A percentile compares a stretch with the other conserved stretches of the same genome.
phyloP scores from a whole-genome alignment of 2,113 vertebrate species.

The Passer montanus region DNA sequence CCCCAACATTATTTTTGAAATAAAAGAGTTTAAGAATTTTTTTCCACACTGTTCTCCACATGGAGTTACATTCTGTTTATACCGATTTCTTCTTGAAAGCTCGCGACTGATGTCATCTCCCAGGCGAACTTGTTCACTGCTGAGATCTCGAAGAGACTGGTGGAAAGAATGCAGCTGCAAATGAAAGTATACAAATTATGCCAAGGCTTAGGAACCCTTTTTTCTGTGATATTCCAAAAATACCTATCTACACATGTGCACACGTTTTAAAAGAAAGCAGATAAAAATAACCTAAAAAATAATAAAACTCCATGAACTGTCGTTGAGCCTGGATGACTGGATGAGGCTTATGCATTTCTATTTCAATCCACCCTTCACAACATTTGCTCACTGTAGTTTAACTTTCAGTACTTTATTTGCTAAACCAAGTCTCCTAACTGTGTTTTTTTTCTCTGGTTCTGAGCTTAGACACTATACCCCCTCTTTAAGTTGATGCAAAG shows the following conservation, averaged over 20 bases:
- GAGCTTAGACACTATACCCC: not conserved
- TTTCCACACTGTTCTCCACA: not conserved
- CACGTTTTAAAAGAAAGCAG: not conserved
- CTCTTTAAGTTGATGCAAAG: not conserved
- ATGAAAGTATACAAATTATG: not conserved
- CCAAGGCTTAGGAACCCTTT: not conserved
- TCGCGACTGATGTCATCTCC: slow-evolving; percentile 87
- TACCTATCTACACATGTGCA: rapidly evolving
- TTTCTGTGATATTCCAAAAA: not conserved
- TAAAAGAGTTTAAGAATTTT: not conserved
- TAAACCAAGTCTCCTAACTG: not conserved
- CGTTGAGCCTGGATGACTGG: not conserved
- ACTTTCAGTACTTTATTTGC: not conserved
- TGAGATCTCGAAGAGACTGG: slow-evolving; percentile 89
- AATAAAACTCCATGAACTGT: not conserved
- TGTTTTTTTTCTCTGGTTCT: not conserved
- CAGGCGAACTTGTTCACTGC: slow-evolving; percentile 85
- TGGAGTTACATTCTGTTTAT: slow-evolving; percentile 5
- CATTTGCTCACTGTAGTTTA: not conserved
- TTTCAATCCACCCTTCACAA: not conserved
- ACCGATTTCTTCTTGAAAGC: slow-evolving; percentile 88
- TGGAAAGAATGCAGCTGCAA: slow-evolving; percentile 86
- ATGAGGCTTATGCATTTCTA: not conserved
- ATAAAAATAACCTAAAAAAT: not conserved
- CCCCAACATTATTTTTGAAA: not conserved